Base-by-base conservation (phyloP, 2,797 vertebrate species). In the Sebastes iracundus region DNA sequence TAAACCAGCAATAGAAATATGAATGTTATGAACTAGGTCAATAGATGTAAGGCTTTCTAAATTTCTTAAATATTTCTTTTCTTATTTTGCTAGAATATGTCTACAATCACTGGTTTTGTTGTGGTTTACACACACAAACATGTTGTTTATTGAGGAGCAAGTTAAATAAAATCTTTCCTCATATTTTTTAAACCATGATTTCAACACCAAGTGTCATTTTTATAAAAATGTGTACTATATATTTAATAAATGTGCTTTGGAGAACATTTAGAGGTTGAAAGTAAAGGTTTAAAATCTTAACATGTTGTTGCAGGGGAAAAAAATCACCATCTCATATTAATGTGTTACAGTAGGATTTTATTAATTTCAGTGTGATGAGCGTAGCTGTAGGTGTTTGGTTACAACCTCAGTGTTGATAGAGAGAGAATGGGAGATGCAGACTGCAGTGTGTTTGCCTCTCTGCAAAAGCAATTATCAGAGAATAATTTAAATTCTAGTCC, bases 1-100 rank as follows among this genome's bases (percentile, higher is more conserved):
- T 97, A 97, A 97, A 97, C 96, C 96, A 97, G 97, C 96, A 97
- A 97, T 98, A 98, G 97, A 95, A 96, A 94, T 92, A 95, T 86
- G 94, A 88, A 89, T 97, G 97, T 98, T 96, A 96, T 95, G 93
- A 96, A 88, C 91, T 97, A 97, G 96, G 93, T 96, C 75, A 88
- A 83, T 95, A 95, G 92, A 93, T 90, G 92, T 92, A 90, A 92
- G 81, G 93, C 95, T 94, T 96, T 97, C 92, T 95, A 91, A 88
- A 91, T 88, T 92, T 94, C 89, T 89, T 86, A 87, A 87, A 92
- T 87, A 77, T 84, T 95, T 94, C 95, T 93, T 96, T 96, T 94
- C 94, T 96, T 96, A 95, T 95, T 97, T 97, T 97, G 96, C 96
- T 97, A 97, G 96, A 95, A 91, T 95, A 93, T 96, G 96, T 96